Conservation (phyloP, 2,797 vertebrate species). For the Pseudopleuronectes americanus region DNA sequence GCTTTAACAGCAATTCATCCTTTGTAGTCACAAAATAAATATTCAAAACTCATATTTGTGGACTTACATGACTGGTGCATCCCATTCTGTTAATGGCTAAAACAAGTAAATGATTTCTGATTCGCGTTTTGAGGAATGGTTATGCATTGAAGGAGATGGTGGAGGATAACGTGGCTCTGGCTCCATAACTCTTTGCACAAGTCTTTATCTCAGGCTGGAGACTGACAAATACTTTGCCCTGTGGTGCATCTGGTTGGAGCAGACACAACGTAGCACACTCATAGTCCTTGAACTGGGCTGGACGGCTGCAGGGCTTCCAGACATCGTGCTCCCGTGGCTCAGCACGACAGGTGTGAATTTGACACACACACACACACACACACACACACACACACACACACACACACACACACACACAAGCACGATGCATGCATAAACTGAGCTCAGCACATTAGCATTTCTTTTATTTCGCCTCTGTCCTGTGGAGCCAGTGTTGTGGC, state of each 20-base stretch:
- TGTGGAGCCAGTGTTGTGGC: conserved; percentile 44
- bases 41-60: not conserved
- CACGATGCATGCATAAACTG: conserved; percentile 53
- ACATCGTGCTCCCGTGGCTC: conserved; percentile 26
- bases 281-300: conserved; percentile 50
- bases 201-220: conserved; percentile 51
- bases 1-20: no score
- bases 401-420: not conserved
- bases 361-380: not conserved
- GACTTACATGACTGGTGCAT: not conserved
- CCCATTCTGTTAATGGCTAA: conserved; percentile 7
- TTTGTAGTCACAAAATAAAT: not conserved
- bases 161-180: conserved; percentile 6
- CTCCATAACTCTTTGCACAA: conserved; percentile 39
- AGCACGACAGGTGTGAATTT: not conserved
- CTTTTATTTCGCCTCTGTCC: conserved; percentile 67
- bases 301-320: conserved; percentile 37
- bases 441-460: conserved; percentile 55
- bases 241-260: conserved; percentile 46
- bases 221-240: conserved; percentile 49
- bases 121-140: conserved; percentile 1
- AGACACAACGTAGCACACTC: conserved; percentile 53
- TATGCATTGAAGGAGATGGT: conserved; percentile 1
- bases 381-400: not conserved
- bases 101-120: conserved; percentile 6